phyloP scores from a whole-genome alignment of 64 coral and sea anemone genomes.

The Platygyra sinensis region DNA sequence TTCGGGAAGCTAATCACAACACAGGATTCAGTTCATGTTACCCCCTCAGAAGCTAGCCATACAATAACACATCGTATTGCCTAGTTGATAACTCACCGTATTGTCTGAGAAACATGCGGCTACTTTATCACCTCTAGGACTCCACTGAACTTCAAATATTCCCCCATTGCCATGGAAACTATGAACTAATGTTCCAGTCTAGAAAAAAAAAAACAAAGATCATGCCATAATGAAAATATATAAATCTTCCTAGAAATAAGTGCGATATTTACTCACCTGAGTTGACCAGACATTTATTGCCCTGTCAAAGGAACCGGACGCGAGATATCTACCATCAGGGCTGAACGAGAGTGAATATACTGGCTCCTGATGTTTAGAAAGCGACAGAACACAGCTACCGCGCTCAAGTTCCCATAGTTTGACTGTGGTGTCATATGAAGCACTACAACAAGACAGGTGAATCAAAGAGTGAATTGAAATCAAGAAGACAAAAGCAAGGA shows the following conservation, averaged over 20 bases:
- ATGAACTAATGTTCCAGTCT: slow-evolving; percentile 90
- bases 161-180: slow-evolving; percentile 86
- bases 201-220: background rate
- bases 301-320: slow-evolving; percentile 93
- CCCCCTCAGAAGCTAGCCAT: no score
- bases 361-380: slow-evolving; percentile 77
- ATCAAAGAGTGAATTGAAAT: background rate
- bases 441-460: slow-evolving; percentile 43
- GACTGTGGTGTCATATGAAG: slow-evolving; percentile 83
- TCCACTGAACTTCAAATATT: slow-evolving; percentile 95
- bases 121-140: slow-evolving; percentile 93
- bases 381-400: slow-evolving; percentile 70
- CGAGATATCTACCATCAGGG: slow-evolving; percentile 93
- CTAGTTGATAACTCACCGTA: slow-evolving; percentile 65
- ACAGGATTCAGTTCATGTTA: no score
- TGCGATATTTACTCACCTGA: slow-evolving; percentile 60
- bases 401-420: slow-evolving; percentile 90
- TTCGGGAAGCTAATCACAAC: no score
- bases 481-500: no score
- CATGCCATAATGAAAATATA: no score
- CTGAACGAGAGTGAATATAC: slow-evolving; percentile 87
- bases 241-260: background rate
- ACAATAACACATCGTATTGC: slow-evolving; percentile 46
- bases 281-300: slow-evolving; percentile 94
- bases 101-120: slow-evolving; percentile 94